Percentiles rank a stretch among this genome's conserved stretches.
Conservation (phyloP, 1,140 invertebrate genomes). For the Drosophila micromelanica region DNA sequence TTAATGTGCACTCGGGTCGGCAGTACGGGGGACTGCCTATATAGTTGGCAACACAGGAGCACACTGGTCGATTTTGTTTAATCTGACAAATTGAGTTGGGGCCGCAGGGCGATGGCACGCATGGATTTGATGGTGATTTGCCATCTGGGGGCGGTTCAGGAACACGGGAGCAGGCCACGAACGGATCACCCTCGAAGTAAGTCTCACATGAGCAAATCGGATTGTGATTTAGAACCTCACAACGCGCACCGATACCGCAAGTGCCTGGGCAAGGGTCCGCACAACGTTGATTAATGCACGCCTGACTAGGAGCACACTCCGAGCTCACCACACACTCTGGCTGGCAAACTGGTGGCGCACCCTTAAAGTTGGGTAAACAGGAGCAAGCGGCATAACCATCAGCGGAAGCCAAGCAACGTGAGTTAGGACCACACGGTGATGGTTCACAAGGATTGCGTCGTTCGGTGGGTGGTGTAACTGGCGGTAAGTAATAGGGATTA, state of each 20-base stretch:
- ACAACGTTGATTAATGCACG: conserved; percentile 92
- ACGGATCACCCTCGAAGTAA: conserved; percentile 92
- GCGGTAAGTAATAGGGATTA: conserved; percentile 81
- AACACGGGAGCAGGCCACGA: conserved; percentile 88
- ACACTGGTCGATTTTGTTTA: conserved; percentile 90
- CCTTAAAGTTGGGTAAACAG: conserved; percentile 91
- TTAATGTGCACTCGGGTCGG: conserved; percentile 90
- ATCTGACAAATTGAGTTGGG: conserved; percentile 94
- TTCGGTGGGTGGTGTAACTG: conserved; percentile 32
- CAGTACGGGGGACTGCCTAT: conserved; percentile 90
- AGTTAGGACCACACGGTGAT: conserved; percentile 92
- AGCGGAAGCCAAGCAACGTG: conserved; percentile 89
- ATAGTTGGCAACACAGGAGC: conserved; percentile 91
- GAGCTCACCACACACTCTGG: conserved; percentile 92
- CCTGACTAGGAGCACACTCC: conserved; percentile 90
- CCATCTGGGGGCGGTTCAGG: conserved; percentile 83
- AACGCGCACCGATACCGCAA: conserved; percentile 90
- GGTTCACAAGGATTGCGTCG: conserved; percentile 87
- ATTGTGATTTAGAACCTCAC: conserved; percentile 92
- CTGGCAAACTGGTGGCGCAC: conserved; percentile 91
- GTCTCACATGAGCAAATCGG: conserved; percentile 91
- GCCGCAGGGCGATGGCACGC: conserved; percentile 92
- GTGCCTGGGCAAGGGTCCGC: conserved; percentile 91
- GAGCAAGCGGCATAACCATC: conserved; percentile 91
- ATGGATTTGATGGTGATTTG: conserved; percentile 87